Evolutionary conservation across 2,113 vertebrate species (phyloP), one percentile per base, ranked within the genome.

Genomic region (Sardina pilchardus): DNA sequence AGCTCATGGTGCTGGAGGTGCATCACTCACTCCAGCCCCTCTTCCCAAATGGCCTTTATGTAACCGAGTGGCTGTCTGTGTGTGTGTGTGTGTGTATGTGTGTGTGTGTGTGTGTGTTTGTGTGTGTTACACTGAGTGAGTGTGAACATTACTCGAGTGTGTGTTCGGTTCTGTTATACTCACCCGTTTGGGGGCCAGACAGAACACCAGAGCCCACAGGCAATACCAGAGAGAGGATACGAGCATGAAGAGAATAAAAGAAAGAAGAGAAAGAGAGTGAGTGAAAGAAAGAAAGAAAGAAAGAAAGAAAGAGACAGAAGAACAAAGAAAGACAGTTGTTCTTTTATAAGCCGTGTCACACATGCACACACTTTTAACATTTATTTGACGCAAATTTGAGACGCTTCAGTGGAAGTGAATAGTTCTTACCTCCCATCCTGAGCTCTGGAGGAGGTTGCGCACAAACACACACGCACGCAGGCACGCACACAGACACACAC

Each of bases 371-470:
- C 44, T 45, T 26, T n/a, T 34, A 71, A 71, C 63, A 71, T 71
- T 71, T 26, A 71, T 71, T 30, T 71, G 63, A 71, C 16, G 26
- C 12, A 10, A 30, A 85, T 48, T 63, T 84, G 80, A 82, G 36
- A 9, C 67, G 81, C 16, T n/a, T 91, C 7, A 90, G 36, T 48
- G 83, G 6, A 86, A 86, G 88, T 83, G 3, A 50, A 50, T 82
- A 47, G 10, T 63, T 26, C 63, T 89, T 93, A 96, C 95, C 95
- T 95, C 95, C 95, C 95, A 96, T 91, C 95, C 95, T 34, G 95
- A 95, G 88, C 95, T 96, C 95, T 96, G 10, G 89, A 89, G 85
- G 44, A 36, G 43, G 17, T 17, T 19, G 17, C 8, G 19, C n/a
- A 71, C 75, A 63, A 36, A 87, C 17, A 56, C 50, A 21, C 19